Percentiles rank a stretch among this genome's conserved stretches.
Conservation (phyloP, 2,113 vertebrate genomes). For the Apaloderma vittatum region DNA sequence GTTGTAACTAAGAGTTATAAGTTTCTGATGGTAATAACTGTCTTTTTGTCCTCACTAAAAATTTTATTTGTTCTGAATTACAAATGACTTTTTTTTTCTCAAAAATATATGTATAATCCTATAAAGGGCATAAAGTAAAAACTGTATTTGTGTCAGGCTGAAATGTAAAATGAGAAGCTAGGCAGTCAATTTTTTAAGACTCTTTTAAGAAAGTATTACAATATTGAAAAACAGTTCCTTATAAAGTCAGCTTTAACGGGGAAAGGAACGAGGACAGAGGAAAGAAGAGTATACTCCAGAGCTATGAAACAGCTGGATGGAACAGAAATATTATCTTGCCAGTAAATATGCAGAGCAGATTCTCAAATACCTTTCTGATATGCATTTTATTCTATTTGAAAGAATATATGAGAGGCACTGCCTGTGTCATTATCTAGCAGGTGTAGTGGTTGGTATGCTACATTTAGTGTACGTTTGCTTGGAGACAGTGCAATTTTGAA, state of each 20-base stretch:
- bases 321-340: neutral
- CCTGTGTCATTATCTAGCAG: neutral
- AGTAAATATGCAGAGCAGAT: neutral
- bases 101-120: neutral
- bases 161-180: neutral
- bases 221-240: neutral
- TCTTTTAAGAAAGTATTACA: neutral
- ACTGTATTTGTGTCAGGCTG: neutral
- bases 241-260: neutral
- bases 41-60: neutral
- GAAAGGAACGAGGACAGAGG: neutral
- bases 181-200: neutral
- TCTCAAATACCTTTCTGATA: neutral
- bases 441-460: neutral
- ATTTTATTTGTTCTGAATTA: neutral
- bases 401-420: neutral
- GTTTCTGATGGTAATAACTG: neutral
- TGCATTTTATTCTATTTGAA: neutral
- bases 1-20: neutral
- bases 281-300: neutral
- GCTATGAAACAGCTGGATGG: neutral
- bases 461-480: neutral
- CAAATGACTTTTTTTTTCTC: neutral
- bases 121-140: constrained; percentile 1
- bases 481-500: neutral